Evolutionary conservation across 2,797 vertebrate genomes (phyloP).

Genomic region (Acanthurus tractus): DNA sequence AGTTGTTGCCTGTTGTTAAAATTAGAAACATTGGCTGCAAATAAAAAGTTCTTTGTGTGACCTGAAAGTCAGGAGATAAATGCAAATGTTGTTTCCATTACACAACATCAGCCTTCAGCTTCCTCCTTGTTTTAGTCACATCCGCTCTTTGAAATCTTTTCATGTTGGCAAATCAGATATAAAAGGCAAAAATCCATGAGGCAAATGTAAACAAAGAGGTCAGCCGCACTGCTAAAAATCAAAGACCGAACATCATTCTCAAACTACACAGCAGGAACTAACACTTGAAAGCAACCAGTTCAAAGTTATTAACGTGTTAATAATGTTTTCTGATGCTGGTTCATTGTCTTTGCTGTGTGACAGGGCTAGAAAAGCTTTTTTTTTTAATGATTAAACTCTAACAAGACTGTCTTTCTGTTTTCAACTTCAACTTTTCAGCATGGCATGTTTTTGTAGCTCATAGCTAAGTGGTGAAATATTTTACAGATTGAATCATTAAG

Average conservation of each 20-base stretch:
- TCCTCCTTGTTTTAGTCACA: slow-evolving; percentile 17
- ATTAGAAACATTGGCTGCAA: neutral
- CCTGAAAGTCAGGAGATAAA: neutral
- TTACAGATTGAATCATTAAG: slow-evolving; percentile 4
- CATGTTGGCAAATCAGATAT: slow-evolving; percentile 32
- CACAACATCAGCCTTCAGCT: slow-evolving; percentile 8
- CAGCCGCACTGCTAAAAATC: slow-evolving; percentile 5
- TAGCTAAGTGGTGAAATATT: neutral
- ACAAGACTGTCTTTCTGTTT: neutral
- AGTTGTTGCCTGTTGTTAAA: neutral
- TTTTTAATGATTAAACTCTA: neutral
- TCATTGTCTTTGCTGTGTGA: slow-evolving; percentile 1
- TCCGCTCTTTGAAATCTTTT: slow-evolving; percentile 9
- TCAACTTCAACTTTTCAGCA: neutral
- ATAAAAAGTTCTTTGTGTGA: neutral
- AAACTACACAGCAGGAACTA: neutral
- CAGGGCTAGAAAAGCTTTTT: neutral
- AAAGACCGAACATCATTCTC: slow-evolving; percentile 1
- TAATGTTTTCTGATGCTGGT: neutral
- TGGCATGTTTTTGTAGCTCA: neutral
- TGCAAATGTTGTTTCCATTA: slow-evolving; percentile 15
- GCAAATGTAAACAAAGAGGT: slow-evolving; percentile 41
- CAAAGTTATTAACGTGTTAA: neutral
- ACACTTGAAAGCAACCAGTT: neutral
- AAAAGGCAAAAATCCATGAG: neutral